Conservation (phyloP, 1,140 invertebrate species). For the Eupristina koningsbergeri region DNA sequence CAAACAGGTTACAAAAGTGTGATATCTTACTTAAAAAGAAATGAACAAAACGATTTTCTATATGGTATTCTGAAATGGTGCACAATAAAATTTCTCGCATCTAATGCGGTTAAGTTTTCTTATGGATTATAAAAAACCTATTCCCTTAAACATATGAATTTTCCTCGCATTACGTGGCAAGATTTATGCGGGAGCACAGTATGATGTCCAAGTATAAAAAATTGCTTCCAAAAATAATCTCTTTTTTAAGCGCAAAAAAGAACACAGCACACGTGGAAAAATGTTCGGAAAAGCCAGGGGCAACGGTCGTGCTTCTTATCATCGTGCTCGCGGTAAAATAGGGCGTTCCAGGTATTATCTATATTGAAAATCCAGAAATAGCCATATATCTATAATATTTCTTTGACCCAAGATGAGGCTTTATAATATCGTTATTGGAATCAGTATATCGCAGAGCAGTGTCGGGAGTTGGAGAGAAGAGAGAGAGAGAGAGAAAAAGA, state of each 20-base stretch:
- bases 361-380: constrained; percentile 25
- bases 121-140: constrained; percentile 17
- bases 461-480: no score
- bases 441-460: constrained; percentile 13
- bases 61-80: not conserved
- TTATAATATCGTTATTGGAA: constrained; percentile 41
- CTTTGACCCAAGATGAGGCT: not conserved
- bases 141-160: constrained; percentile 25
- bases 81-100: not conserved
- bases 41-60: not conserved
- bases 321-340: not conserved
- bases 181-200: not conserved
- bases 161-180: not conserved
- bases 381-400: not conserved
- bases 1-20: not conserved
- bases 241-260: not conserved
- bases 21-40: not conserved
- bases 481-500: not conserved
- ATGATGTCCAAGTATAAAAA: constrained; percentile 7
- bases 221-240: not conserved
- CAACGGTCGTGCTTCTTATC: not conserved
- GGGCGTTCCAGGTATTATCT: not conserved
- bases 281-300: not conserved
- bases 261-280: not conserved
- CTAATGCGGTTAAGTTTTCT: not conserved